Evolutionary conservation across 2,113 vertebrate genomes (phyloP).

Genomic region (Anhinga rufa): DNA sequence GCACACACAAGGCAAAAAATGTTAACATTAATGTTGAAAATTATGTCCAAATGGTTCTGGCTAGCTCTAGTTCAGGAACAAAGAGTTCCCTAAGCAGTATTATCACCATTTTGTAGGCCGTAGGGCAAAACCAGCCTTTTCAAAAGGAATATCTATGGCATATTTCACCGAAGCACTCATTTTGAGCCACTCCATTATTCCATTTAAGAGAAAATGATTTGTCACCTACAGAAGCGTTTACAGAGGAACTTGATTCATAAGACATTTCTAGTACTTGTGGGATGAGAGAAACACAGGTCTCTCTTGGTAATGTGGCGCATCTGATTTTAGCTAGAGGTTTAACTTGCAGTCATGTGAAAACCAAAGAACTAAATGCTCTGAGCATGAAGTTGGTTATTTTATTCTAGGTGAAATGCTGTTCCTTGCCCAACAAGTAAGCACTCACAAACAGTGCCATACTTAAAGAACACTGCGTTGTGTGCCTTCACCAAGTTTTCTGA

Average conservation of each 20-base stretch:
- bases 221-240: not conserved
- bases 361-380: not conserved
- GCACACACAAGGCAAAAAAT: not conserved
- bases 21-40: not conserved
- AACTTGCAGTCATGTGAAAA: fast-evolving
- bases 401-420: not conserved
- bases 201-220: not conserved
- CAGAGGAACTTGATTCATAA: not conserved
- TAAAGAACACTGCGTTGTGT: not conserved
- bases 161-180: not conserved
- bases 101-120: not conserved
- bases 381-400: not conserved
- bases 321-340: not conserved
- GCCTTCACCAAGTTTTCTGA: not conserved
- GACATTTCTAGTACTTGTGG: not conserved
- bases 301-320: fast-evolving
- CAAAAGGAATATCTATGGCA: not conserved
- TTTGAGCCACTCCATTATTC: not conserved
- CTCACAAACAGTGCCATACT: not conserved
- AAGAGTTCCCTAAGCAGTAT: not conserved
- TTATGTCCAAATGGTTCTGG: not conserved
- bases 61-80: not conserved
- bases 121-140: not conserved
- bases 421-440: not conserved
- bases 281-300: not conserved